Conservation (phyloP, 2,888 invertebrate species). For the Oxytorus armatus region DNA sequence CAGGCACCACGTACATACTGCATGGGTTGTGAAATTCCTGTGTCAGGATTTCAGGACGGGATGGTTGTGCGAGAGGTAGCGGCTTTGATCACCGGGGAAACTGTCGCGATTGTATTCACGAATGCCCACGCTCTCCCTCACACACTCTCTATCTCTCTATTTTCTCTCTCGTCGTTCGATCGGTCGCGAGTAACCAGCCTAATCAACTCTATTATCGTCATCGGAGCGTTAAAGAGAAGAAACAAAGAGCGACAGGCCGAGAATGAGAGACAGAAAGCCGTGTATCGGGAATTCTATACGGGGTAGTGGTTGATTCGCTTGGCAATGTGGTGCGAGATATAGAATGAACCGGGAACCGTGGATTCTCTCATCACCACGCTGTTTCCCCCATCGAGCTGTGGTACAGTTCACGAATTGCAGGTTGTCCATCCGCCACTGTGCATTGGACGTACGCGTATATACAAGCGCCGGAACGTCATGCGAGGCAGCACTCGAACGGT, state of each 20-base stretch:
- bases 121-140: slow-evolving; percentile 5
- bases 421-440: slow-evolving; percentile 38
- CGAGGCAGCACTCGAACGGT: background rate
- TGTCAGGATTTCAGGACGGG: background rate
- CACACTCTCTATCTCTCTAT: background rate
- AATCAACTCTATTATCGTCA: slow-evolving; percentile 64
- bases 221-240: slow-evolving; percentile 52
- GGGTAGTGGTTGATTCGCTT: slow-evolving; percentile 43
- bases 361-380: slow-evolving; percentile 41
- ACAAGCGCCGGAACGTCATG: background rate
- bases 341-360: slow-evolving; percentile 25
- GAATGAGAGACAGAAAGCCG: background rate
- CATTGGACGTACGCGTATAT: slow-evolving; percentile 10
- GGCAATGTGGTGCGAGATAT: slow-evolving; percentile 17
- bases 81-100: slow-evolving; percentile 53
- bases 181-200: slow-evolving; percentile 43
- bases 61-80: background rate
- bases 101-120: slow-evolving; percentile 52
- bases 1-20: background rate
- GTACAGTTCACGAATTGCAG: slow-evolving; percentile 36
- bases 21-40: slow-evolving; percentile 17
- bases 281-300: slow-evolving; percentile 5
- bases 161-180: slow-evolving; percentile 18
- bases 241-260: slow-evolving; percentile 24
- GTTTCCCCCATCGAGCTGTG: slow-evolving; percentile 44